Evolutionary conservation across 2,113 vertebrate genomes (phyloP), one percentile per base, ranked within the genome.

Genomic region (Ammodytes dubius): DNA sequence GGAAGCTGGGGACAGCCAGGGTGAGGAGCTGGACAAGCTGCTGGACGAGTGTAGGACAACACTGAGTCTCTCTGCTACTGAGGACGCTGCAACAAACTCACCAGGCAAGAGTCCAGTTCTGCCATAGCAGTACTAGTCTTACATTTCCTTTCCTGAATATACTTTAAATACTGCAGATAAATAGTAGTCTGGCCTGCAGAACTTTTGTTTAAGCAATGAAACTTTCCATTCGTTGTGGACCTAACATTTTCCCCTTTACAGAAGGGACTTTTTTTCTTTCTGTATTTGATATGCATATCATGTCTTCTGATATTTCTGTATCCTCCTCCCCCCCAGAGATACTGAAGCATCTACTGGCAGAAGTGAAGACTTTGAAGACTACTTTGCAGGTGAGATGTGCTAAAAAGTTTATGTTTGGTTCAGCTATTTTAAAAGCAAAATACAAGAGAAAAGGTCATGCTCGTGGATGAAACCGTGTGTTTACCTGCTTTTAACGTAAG

Each of bases 341-440:
- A 54, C 74, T 95, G 81, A 84, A 81, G 69, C 74, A 77, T 83
- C 88, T 95, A n/a, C 87, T 95, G 77, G 77, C 74, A 50, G 94
- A 96, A 70, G 81, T 95, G 82, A 92, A 76, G 70, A 90, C 70
- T 76, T 68, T 94, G 82, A 95, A 87, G 79, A 92, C 74, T 52
- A 90, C 90, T 37, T 80, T 95, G 56, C 86, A 94, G 95, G 95
- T 96, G 57, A 91, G 90, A 64, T 58, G 66, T 37, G 61, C 17
- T 3, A 1, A 3, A 52, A 74, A 17, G 6, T 2, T 15, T 11
- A 27, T 27, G 35, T n/a, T 57, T 45, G 37, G 49, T 84, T 64
- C 14, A 47, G 50, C 11, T 4, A 56, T 70, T 43, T 2, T 39
- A 43, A 70, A 70, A 0, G 6, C 53, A 42, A 53, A 69, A 6